These are phyloP conservation scores for Drosophila arizonae DNA, from an alignment of 1,140 invertebrate species.

Conservation along the genomic window DNA sequence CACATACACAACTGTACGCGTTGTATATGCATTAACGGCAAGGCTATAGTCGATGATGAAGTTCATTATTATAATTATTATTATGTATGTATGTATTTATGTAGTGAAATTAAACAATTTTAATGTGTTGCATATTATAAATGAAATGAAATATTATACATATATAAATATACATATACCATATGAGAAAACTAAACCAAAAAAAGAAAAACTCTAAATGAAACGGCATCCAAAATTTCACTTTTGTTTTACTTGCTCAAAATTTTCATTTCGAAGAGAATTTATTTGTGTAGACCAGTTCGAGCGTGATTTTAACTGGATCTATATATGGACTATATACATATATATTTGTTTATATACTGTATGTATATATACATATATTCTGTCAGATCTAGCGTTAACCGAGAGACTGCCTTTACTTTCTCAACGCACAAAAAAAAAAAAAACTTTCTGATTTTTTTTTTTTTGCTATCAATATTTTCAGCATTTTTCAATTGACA, in stretches of 20 bases:
- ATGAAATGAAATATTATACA: constrained; percentile 51
- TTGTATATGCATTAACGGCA: constrained; percentile 26
- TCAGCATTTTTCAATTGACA: constrained; percentile 38
- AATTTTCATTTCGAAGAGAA: constrained; percentile 4
- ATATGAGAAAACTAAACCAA: constrained; percentile 27
- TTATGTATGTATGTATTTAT: constrained; percentile 76
- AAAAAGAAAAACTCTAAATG: neutral
- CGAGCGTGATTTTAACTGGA: neutral
- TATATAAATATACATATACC: constrained; percentile 42
- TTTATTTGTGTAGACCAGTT: constrained; percentile 15
- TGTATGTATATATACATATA: too few species aligned
- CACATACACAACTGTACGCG: constrained; percentile 17
- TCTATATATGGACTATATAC: neutral
- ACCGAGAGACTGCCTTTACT: neutral
- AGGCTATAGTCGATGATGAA: constrained; percentile 36
- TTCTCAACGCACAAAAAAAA: constrained; percentile 47
- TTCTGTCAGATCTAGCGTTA: neutral
- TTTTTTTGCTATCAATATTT: neutral
- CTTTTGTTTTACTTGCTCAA: neutral
- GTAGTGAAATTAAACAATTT: constrained; percentile 68
- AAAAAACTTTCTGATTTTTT: neutral
- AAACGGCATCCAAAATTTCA: constrained; percentile 32
- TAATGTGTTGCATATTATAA: constrained; percentile 76
- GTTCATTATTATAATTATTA: constrained; percentile 57
- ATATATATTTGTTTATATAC: neutral